A percentile compares a stretch with the other conserved stretches of the same genome.
Evolutionary conservation across 2,888 invertebrate genomes (phyloP).

Genomic region (Catocala nupta): DNA sequence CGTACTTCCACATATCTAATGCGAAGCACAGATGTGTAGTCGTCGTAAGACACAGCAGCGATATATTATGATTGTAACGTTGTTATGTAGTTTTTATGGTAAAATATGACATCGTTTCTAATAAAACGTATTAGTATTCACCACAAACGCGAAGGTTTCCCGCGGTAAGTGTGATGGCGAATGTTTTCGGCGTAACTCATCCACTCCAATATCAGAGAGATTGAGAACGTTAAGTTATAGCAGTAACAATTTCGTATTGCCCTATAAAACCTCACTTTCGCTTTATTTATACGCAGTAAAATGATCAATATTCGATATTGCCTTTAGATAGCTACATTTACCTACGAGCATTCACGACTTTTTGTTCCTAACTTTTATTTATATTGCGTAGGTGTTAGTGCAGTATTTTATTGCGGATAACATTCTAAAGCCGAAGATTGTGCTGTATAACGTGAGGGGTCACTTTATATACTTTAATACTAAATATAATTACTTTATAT

Average conservation of each 20-base stretch:
- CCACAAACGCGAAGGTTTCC: constrained; percentile 58
- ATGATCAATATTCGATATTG: constrained; percentile 84
- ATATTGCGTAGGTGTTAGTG: neutral
- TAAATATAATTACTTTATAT: neutral
- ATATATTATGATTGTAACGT: constrained; percentile 38
- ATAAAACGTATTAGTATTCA: constrained; percentile 73
- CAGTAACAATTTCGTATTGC: constrained; percentile 84
- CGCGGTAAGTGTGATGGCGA: constrained; percentile 62
- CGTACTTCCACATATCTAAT: constrained; percentile 8
- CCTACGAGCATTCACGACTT: constrained; percentile 42
- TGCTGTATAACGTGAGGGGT: neutral
- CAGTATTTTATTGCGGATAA: constrained; percentile 1
- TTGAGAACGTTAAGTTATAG: constrained; percentile 81
- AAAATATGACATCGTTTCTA: constrained; percentile 62
- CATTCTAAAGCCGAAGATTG: neutral
- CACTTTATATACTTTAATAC: neutral
- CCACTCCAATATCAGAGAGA: constrained; percentile 82
- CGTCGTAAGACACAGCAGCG: constrained; percentile 8
- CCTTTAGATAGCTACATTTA: constrained; percentile 63
- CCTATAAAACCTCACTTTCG: constrained; percentile 84
- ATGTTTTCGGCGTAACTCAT: constrained; percentile 79
- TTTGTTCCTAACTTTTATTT: constrained; percentile 41
- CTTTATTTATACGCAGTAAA: constrained; percentile 85
- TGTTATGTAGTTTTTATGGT: constrained; percentile 56
- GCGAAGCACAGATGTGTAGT: constrained; percentile 8